Percentiles rank a stretch among this genome's conserved stretches.
Evolutionary conservation across 2,888 invertebrate species (phyloP).

Genomic region (Aspidiotus destructor): DNA sequence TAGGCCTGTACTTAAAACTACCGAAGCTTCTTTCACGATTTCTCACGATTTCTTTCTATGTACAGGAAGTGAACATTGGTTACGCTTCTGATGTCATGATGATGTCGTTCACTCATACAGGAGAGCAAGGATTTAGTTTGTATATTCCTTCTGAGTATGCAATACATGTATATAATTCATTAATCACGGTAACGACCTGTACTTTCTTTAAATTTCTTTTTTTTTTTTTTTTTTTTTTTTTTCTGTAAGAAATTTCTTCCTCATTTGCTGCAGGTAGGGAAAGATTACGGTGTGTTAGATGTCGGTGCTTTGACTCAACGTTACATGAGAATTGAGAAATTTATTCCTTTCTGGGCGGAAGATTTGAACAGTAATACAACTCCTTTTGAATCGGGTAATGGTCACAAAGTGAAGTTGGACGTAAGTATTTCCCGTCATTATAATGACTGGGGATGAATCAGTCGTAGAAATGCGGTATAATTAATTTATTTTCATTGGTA

Average conservation of each 20-base stretch:
- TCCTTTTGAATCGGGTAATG: slow-evolving; percentile 55
- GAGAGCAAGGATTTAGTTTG: slow-evolving; percentile 60
- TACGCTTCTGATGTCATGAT: slow-evolving; percentile 60
- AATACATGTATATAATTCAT: slow-evolving; percentile 58
- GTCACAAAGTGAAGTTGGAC: slow-evolving; percentile 52
- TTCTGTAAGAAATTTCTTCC: background rate
- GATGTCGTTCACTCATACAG: slow-evolving; percentile 61
- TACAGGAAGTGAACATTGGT: slow-evolving; percentile 54
- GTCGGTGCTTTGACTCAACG: slow-evolving; percentile 58
- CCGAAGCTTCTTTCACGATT: too few species aligned
- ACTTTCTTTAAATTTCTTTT: background rate
- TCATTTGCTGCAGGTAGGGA: slow-evolving; percentile 45
- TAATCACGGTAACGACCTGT: slow-evolving; percentile 47
- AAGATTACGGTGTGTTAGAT: slow-evolving; percentile 57
- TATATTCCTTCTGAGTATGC: slow-evolving; percentile 65
- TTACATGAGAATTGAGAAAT: slow-evolving; percentile 57
- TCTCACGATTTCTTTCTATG: slow-evolving; percentile 16
- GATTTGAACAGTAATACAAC: slow-evolving; percentile 54
- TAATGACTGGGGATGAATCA: background rate
- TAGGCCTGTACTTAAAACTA: too few species aligned
- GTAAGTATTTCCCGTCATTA: slow-evolving; percentile 36
- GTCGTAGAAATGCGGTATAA: too few species aligned
- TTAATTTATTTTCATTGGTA: too few species aligned
- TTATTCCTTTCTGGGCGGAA: slow-evolving; percentile 63
- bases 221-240: slow-evolving; percentile 5